Evolutionary conservation across 2,888 invertebrate species (phyloP), one percentile per base, ranked within the genome.

Genomic region (Proisotoma minuta): DNA sequence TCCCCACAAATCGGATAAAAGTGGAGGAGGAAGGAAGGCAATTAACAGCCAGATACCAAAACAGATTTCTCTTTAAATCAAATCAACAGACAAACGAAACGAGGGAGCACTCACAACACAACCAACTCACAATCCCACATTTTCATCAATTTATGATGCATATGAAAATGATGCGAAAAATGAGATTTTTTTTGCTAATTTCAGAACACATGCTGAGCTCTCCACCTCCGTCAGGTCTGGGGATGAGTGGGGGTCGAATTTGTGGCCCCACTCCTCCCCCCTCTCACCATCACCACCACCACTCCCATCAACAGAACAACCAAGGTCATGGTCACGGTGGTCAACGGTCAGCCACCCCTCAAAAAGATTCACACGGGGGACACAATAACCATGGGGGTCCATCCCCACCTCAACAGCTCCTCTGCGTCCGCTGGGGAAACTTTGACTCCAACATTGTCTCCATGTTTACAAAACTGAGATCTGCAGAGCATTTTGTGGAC

Each of bases 361-460:
- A 12, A 3, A 34, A 12, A 12, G 34, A 34, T 12, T 34, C 34
- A 8, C 12, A 8, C 34, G 12, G 8, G 12, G 34, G 34, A 34
- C 34, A 8, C 34, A 22, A 10, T n/a, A 49, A 49, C 22, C 47
- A 47, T 47, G 26, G n/a, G 28, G 40, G n/a, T 4, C 69, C 66
- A 40, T 65, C 65, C 28, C 66, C 71, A 39, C 69, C 74, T 2
- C 74, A 72, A 48, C 74, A 74, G 54, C 53, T 74, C 26, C 62
- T 74, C 8, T 74, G 74, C 48, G 74, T 74, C 65, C 70, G 73
- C 57, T 74, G 74, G 74, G 74, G 74, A 23, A 74, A 74, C 64
- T 74, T 70, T 52, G 74, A 74, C 69, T 71, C 74, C 29, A 74
- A 74, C 59, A 73, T 74, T 53, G 71, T 73, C 52, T 71, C 73